phyloP scores from a whole-genome alignment of 2,797 vertebrate species.

The Limosa lapponica region DNA sequence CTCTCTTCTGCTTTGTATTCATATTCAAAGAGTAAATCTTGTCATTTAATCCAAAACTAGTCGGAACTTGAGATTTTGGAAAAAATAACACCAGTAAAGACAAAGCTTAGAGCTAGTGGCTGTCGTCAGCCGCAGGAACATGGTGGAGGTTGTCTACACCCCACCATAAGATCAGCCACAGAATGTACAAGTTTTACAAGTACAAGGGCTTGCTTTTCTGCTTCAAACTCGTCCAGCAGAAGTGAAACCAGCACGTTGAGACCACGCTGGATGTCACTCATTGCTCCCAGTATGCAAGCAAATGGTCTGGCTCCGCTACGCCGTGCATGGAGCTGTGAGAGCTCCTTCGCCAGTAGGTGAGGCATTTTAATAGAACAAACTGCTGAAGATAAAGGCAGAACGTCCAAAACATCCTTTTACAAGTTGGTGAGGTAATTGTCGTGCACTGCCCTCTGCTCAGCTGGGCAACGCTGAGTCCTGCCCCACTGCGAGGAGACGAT shows the following conservation, averaged over 20 bases:
- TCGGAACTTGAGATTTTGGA: not conserved
- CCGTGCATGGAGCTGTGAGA: accelerated
- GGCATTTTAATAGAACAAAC: not conserved
- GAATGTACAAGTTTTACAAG: not conserved
- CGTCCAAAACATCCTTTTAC: not conserved
- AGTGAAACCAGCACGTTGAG: accelerated
- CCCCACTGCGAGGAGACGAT: accelerated
- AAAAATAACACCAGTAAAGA: not conserved
- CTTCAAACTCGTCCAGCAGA: not conserved
- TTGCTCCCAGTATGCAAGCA: accelerated
- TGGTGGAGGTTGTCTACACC: accelerated
- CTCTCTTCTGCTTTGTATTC: not conserved
- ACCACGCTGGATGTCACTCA: accelerated
- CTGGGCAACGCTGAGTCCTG: not conserved
- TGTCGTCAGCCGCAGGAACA: not conserved
- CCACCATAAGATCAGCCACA: not conserved
- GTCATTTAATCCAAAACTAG: not conserved
- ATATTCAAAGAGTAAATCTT: not conserved
- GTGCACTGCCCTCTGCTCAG: accelerated
- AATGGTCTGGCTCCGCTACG: not conserved
- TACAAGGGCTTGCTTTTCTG: not conserved
- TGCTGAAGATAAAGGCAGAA: not conserved
- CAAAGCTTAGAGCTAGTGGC: not conserved
- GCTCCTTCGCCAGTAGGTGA: not conserved
- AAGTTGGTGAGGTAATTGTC: not conserved